Percentiles rank a stretch among this genome's conserved stretches.
phyloP scores from a whole-genome alignment of 2,113 vertebrate genomes.

The Synodontis membranacea region DNA sequence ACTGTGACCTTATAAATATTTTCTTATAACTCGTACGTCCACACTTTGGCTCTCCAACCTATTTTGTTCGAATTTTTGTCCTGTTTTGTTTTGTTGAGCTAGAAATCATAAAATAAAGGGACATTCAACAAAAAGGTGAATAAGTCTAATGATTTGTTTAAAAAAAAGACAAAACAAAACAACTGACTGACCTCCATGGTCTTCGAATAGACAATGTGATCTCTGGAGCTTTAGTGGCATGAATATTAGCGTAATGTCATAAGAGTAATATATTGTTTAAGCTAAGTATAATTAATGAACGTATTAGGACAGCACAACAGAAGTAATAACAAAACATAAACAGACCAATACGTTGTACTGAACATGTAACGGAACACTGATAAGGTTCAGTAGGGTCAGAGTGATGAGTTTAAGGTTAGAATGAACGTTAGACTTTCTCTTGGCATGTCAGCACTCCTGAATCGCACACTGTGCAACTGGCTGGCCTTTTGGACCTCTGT shows the following conservation, averaged over 20 bases:
- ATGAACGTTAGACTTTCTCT: conserved; percentile 45
- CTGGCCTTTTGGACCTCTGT: conserved; percentile 22
- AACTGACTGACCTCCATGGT: background rate
- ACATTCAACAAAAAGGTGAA: background rate
- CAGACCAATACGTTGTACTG: background rate
- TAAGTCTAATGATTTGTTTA: background rate
- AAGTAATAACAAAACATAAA: background rate
- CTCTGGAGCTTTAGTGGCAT: background rate
- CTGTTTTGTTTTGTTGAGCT: background rate
- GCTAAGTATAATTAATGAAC: background rate
- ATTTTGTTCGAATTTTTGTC: no score
- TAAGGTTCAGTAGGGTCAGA: background rate
- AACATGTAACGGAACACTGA: background rate
- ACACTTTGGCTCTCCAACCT: background rate
- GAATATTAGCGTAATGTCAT: background rate
- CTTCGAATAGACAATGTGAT: background rate
- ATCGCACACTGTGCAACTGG: conserved; percentile 35
- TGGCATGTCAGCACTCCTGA: conserved; percentile 39
- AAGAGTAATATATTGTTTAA: background rate
- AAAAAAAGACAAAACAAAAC: background rate
- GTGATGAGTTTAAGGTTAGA: conserved; percentile 4
- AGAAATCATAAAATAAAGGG: background rate
- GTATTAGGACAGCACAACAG: background rate
- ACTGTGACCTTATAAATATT: background rate
- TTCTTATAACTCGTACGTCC: background rate